Conservation (phyloP, 2,888 invertebrate species). For the Glyphotaelius pellucidus region DNA sequence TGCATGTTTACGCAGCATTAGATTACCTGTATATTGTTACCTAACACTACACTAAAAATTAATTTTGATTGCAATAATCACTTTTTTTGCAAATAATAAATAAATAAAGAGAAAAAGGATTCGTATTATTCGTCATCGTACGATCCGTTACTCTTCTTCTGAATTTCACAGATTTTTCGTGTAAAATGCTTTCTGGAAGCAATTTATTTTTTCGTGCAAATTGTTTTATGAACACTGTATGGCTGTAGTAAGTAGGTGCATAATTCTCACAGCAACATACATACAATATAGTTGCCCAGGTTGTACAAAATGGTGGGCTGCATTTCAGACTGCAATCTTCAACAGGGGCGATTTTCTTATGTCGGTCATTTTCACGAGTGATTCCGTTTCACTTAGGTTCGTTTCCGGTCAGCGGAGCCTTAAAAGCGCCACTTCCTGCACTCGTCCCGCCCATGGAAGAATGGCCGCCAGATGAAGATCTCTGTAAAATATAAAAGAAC, state of each 20-base stretch:
- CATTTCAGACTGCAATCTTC: conserved; percentile 6
- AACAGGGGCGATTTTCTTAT: background rate
- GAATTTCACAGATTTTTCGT: too few species aligned
- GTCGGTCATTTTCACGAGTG: conserved; percentile 13
- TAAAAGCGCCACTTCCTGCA: conserved; percentile 21
- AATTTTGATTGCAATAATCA: too few species aligned
- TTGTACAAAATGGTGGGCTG: background rate
- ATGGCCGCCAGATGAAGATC: background rate
- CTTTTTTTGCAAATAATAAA: too few species aligned
- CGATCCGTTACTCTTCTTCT: too few species aligned
- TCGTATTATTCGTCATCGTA: too few species aligned
- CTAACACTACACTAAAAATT: too few species aligned
- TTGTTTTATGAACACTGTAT: background rate
- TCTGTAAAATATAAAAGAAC: background rate
- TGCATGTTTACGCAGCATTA: too few species aligned
- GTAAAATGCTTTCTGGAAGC: background rate
- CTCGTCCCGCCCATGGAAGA: background rate
- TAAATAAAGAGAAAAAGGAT: too few species aligned
- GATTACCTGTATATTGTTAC: too few species aligned
- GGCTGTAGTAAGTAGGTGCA: too few species aligned
- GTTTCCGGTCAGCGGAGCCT: conserved; percentile 6
- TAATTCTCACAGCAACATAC: background rate
- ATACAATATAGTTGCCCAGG: background rate
- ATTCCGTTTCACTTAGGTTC: conserved; percentile 20
- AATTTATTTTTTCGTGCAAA: background rate